Conservation (phyloP, 2,888 invertebrate species). For the Lepidochrysops patricia region DNA sequence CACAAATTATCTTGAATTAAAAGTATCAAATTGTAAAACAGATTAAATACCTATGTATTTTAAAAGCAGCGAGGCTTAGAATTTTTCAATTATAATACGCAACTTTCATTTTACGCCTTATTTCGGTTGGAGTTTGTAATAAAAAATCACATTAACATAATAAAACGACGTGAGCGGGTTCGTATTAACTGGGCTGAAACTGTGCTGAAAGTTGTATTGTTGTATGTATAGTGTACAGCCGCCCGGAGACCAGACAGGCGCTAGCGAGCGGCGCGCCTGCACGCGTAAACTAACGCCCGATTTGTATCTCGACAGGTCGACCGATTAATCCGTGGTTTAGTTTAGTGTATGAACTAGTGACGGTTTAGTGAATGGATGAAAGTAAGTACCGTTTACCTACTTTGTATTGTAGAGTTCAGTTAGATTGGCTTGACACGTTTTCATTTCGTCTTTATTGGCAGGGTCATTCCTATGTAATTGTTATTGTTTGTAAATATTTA, state of each 20-base stretch:
- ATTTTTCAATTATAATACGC: slow-evolving; percentile 14
- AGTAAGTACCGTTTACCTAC: slow-evolving; percentile 4
- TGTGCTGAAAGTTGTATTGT: slow-evolving; percentile 15
- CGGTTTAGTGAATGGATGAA: slow-evolving; percentile 1
- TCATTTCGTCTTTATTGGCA: background rate
- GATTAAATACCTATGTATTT: no score
- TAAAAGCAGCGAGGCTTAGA: background rate
- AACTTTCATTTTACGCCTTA: slow-evolving; percentile 14
- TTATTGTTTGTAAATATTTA: background rate
- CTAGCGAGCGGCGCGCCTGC: slow-evolving; percentile 31
- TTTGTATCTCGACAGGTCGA: slow-evolving; percentile 22
- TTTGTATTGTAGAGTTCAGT: background rate
- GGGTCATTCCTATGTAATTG: background rate
- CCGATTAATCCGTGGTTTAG: slow-evolving; percentile 13
- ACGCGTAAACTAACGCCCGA: slow-evolving; percentile 26
- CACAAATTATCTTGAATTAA: background rate
- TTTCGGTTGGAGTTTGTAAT: slow-evolving; percentile 15
- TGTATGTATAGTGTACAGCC: slow-evolving; percentile 11
- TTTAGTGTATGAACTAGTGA: slow-evolving; percentile 6
- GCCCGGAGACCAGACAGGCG: slow-evolving; percentile 32
- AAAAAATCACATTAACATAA: slow-evolving; percentile 16
- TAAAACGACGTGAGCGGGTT: slow-evolving; percentile 14
- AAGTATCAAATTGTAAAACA: no score
- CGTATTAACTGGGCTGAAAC: slow-evolving; percentile 15
- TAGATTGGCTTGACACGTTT: background rate